Evolutionary conservation across 2,797 vertebrate species (phyloP).

Genomic region (Gymnoscopelus braueri): DNA sequence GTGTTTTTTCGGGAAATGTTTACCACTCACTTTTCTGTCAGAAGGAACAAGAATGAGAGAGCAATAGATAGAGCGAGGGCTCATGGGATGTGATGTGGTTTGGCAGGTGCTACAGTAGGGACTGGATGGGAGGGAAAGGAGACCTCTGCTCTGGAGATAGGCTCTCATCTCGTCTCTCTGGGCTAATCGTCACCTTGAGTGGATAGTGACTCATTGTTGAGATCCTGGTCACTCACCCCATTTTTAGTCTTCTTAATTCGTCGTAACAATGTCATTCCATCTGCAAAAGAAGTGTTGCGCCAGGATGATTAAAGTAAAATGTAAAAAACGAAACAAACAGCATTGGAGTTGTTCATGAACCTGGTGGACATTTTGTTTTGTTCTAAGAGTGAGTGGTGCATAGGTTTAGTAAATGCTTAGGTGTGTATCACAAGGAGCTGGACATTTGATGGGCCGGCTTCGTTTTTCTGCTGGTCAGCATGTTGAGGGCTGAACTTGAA

Average conservation of each 20-base stretch:
- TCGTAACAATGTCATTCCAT: background rate
- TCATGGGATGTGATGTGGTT: conserved; percentile 62
- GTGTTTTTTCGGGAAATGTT: conserved; percentile 51
- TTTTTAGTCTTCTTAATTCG: conserved; percentile 1
- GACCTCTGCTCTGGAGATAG: conserved; percentile 62
- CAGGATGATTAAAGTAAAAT: no score
- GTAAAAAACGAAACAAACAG: no score
- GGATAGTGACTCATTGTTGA: conserved; percentile 53
- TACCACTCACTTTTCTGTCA: conserved; percentile 4
- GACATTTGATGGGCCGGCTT: conserved; percentile 23
- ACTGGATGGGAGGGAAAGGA: conserved; percentile 59
- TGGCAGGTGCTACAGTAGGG: conserved; percentile 61
- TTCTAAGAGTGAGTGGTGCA: background rate
- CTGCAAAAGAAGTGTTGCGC: no score
- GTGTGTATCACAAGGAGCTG: conserved; percentile 4
- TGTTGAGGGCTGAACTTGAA: conserved; percentile 21
- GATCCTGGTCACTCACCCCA: conserved; percentile 22
- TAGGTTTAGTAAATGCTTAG: conserved; percentile 2
- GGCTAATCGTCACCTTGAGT: conserved; percentile 60
- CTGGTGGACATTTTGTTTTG: conserved; percentile 22
- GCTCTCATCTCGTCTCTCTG: conserved; percentile 47
- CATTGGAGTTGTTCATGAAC: background rate
- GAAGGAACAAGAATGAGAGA: conserved; percentile 40
- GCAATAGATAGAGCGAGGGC: conserved; percentile 54
- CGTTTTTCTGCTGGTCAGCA: conserved; percentile 42